phyloP scores from a whole-genome alignment of 2,797 vertebrate genomes.

The Danio tinwini region DNA sequence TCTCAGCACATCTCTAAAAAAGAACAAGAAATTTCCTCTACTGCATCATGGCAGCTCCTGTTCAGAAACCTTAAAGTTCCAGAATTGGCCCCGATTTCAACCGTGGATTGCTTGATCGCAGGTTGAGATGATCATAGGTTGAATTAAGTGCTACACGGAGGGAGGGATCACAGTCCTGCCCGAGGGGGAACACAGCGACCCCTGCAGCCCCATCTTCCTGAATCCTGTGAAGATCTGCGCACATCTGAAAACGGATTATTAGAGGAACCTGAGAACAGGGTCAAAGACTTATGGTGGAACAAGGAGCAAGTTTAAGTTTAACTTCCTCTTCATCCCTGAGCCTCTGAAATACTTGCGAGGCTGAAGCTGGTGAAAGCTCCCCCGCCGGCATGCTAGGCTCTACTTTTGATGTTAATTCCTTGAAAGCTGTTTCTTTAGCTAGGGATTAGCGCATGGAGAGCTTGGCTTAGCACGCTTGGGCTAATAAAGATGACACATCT shows the following conservation, averaged over 20 bases:
- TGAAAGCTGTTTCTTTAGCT: slow-evolving; percentile 88
- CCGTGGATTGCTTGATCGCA: slow-evolving; percentile 36
- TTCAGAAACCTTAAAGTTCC: not conserved
- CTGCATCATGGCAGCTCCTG: not conserved
- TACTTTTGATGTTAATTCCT: slow-evolving; percentile 88
- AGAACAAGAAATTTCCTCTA: not conserved
- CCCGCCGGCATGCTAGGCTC: slow-evolving; percentile 81
- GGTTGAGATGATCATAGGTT: slow-evolving; percentile 60
- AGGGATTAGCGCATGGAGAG: slow-evolving; percentile 84
- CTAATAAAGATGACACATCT: slow-evolving; percentile 87
- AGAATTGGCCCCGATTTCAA: slow-evolving; percentile 11
- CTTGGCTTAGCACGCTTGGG: slow-evolving; percentile 80
- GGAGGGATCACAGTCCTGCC: slow-evolving; percentile 53
- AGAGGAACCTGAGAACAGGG: slow-evolving; percentile 80
- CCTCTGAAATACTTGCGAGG: slow-evolving; percentile 82
- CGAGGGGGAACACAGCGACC: slow-evolving; percentile 57
- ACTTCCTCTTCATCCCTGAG: slow-evolving; percentile 81
- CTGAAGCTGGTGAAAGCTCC: slow-evolving; percentile 81
- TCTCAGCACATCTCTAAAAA: no score
- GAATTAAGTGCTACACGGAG: slow-evolving; percentile 54
- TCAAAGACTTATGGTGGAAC: slow-evolving; percentile 80
- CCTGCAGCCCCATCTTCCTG: slow-evolving; percentile 62
- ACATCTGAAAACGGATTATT: slow-evolving; percentile 76
- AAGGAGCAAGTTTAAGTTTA: slow-evolving; percentile 82
- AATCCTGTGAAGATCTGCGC: slow-evolving; percentile 63